Base-by-base conservation (phyloP, 2,888 invertebrate species). In the Ennomos erosarius region DNA sequence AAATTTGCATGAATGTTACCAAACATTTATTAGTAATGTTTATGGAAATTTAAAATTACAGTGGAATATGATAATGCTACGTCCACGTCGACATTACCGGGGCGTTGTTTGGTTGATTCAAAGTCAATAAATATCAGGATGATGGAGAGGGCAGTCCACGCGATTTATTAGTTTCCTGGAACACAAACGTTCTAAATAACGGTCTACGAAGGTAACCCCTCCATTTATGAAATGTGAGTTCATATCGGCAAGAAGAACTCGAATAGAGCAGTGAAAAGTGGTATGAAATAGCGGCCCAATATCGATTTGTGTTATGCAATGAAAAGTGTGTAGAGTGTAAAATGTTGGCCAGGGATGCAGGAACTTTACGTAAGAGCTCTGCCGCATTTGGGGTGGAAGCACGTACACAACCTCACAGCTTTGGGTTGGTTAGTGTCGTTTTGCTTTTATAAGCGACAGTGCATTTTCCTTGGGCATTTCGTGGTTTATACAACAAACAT, bases 151-250 rank as follows among this genome's bases (percentile, higher is more conserved):
- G 54, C 62, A 46, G 62, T 65, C 55, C 47, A 40, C 52, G 55
- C 52, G 60, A 69, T 65, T 69, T 69, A 67, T 67, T 64, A 60
- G 63, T 50, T 60, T 56, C 51, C 61, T 46, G 50, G 57, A 39
- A 49, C 45, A 33, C 11, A 39, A 54, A 12, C 48, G 37, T 55
- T 44, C 44, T 57, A 57, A 58, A 66, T 64, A 66, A 66, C 52
- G 60, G 64, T 62, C 60, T 56, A 54, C 58, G 59, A 55, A 52
- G 58, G 52, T 51, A 50, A 51, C 51, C 62, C 50, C 53, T 57
- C 59, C 43, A 36, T 61, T 49, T 51, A 59, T 64, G 62, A 65
- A 56, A 67, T 62, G 60, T 55, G 59, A 65, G 67, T 64, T 55
- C 60, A 55, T 55, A 44, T 53, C 48, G 13, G 33, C 26, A 12